Evolutionary conservation across 2,888 invertebrate genomes (phyloP).

Genomic region (Ischnus inquisitorius): DNA sequence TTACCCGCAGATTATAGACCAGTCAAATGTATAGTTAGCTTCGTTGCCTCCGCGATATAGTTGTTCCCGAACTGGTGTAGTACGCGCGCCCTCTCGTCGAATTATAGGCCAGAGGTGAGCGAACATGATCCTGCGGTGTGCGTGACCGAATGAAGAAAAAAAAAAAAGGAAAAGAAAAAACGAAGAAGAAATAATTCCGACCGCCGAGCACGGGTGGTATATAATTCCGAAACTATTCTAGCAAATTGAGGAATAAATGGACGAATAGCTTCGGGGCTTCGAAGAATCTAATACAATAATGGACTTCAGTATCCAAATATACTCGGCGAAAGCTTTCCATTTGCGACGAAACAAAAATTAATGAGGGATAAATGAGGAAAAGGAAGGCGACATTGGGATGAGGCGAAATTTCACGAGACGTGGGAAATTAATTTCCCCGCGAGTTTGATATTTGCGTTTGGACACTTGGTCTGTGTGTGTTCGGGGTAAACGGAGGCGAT

Average conservation of each 20-base stretch:
- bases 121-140: constrained; percentile 53
- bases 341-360: background rate
- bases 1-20: constrained; percentile 68
- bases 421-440: constrained; percentile 23
- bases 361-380: background rate
- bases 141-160: constrained; percentile 36
- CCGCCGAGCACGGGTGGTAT: background rate
- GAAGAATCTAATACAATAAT: constrained; percentile 3
- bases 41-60: constrained; percentile 36
- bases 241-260: constrained; percentile 9
- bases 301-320: background rate
- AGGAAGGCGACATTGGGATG: background rate
- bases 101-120: constrained; percentile 45
- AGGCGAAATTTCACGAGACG: background rate
- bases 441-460: constrained; percentile 5
- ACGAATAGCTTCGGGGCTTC: background rate
- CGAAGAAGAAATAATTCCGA: constrained; percentile 3
- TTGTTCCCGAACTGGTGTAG: constrained; percentile 25
- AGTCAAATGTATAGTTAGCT: constrained; percentile 54
- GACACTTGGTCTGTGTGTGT: background rate
- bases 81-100: constrained; percentile 20
- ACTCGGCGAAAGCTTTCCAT: background rate
- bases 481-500: background rate
- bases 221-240: constrained; percentile 8
- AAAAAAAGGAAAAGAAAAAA: too few relatives aligned